A percentile compares a stretch with the other conserved stretches of the same genome.
Evolutionary conservation across 1,140 invertebrate species (phyloP).

Genomic region (Phymorhynchus buccinoides): DNA sequence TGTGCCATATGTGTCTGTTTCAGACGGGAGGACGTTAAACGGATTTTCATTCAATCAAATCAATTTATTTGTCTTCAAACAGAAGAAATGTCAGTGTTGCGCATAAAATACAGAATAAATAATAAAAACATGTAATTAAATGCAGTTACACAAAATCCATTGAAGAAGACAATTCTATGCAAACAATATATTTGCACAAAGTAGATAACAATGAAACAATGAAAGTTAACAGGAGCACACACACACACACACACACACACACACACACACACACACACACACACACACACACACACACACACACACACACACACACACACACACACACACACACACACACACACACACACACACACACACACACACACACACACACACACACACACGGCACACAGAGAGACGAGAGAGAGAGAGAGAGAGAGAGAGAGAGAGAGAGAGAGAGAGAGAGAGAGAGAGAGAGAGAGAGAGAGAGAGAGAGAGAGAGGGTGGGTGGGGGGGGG

Average conservation of each 20-base stretch:
- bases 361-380: not conserved
- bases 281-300: not conserved
- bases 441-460: not conserved
- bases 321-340: not conserved
- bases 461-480: not conserved
- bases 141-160: too few species aligned
- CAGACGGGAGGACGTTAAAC: too few species aligned
- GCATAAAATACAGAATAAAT: too few species aligned
- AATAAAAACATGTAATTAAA: too few species aligned
- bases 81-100: too few species aligned
- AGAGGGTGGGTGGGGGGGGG: too few species aligned
- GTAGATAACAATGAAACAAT: not conserved
- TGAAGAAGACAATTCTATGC: too few species aligned
- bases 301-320: not conserved
- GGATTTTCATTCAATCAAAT: too few species aligned
- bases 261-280: not conserved
- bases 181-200: not conserved
- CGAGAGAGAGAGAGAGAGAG: not conserved
- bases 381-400: not conserved
- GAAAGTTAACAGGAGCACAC: not conserved
- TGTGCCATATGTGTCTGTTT: too few species aligned
- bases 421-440: not conserved
- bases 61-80: too few species aligned
- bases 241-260: not conserved
- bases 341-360: not conserved